Percentiles rank a stretch among this genome's conserved stretches.
Evolutionary conservation across 1,140 invertebrate species (phyloP).

Genomic region (Riptortus pedestris): DNA sequence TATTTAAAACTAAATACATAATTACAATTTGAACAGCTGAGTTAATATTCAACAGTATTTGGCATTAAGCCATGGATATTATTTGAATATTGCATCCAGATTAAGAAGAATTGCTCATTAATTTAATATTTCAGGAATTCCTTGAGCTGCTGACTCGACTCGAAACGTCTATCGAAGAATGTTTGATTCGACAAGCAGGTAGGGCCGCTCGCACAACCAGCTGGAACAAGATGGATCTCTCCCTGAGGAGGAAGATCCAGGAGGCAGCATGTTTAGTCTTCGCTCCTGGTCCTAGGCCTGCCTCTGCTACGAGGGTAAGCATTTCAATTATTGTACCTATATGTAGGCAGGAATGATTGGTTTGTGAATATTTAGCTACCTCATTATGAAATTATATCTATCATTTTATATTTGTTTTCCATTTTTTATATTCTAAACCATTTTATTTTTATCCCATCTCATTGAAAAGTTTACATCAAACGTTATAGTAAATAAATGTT

Average conservation of each 20-base stretch:
- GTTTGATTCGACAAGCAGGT: slow-evolving; percentile 49
- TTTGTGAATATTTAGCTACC: not conserved
- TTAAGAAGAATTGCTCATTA: no score
- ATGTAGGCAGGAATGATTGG: not conserved
- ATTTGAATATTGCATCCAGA: no score
- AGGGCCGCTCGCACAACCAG: slow-evolving; percentile 49
- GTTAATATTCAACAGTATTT: no score
- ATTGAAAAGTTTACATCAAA: no score
- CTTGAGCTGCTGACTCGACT: slow-evolving; percentile 40
- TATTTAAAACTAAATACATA: no score
- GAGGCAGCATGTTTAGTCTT: slow-evolving; percentile 47
- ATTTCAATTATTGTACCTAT: not conserved
- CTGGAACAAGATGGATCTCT: slow-evolving; percentile 52
- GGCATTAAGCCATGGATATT: no score
- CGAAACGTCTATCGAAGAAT: slow-evolving; percentile 47
- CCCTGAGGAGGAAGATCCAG: slow-evolving; percentile 47
- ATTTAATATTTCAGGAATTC: slow-evolving; percentile 37
- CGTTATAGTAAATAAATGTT: no score
- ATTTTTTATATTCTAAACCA: no score
- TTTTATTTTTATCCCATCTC: no score
- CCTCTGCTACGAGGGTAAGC: slow-evolving; percentile 16
- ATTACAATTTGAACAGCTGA: no score
- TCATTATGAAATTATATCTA: no score
- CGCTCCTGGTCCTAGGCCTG: slow-evolving; percentile 36
- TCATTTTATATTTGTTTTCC: no score